phyloP scores from a whole-genome alignment of 2,113 vertebrate genomes.

The Onychostruthus taczanowskii region DNA sequence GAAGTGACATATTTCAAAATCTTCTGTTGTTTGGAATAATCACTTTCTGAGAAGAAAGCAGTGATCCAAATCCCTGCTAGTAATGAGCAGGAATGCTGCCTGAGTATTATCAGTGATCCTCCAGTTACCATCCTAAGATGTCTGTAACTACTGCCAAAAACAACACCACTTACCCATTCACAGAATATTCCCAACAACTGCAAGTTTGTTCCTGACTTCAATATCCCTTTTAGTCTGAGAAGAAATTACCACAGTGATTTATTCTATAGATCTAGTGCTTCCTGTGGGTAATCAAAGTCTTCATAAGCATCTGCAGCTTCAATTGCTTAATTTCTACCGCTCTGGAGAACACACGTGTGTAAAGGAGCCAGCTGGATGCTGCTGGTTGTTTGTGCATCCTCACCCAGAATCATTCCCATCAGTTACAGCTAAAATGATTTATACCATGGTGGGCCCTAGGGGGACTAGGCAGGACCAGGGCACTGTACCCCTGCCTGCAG shows the following conservation, averaged over 20 bases:
- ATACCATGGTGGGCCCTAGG: not conserved
- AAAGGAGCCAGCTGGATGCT: conserved; percentile 33
- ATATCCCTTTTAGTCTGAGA: conserved; percentile 25
- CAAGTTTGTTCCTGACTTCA: conserved; percentile 58
- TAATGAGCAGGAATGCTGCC: conserved; percentile 24
- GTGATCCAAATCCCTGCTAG: conserved; percentile 21
- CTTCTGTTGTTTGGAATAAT: not conserved
- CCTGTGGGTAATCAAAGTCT: conserved; percentile 52
- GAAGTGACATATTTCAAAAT: not conserved
- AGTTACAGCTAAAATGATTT: not conserved
- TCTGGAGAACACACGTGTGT: not conserved
- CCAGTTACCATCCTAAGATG: conserved; percentile 17
- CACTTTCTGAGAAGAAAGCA: not conserved
- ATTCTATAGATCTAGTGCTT: conserved; percentile 44
- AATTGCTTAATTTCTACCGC: not conserved
- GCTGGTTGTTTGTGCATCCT: not conserved
- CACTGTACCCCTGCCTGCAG: not conserved
- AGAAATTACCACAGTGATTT: conserved; percentile 39
- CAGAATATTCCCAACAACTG: conserved; percentile 25
- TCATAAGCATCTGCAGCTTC: conserved; percentile 22
- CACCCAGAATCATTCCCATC: conserved; percentile 10
- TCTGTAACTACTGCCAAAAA: conserved; percentile 34
- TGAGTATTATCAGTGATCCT: conserved; percentile 30
- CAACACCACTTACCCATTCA: conserved; percentile 28
- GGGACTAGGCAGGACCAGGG: not conserved